Conservation (phyloP, 2,888 invertebrate genomes). For the Geophilus truncorum region DNA sequence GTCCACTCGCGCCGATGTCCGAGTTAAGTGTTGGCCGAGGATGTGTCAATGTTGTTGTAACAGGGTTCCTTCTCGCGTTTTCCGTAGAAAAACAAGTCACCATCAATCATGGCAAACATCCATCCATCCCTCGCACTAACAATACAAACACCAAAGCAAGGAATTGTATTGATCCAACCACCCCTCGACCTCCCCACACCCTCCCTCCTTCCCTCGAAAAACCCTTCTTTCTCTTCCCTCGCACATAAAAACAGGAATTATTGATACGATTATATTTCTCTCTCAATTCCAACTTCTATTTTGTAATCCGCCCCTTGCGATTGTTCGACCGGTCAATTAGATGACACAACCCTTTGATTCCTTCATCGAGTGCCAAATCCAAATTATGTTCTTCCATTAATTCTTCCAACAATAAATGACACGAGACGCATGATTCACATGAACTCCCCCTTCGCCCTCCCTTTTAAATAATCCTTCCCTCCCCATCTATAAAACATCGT, state of each 20-base stretch:
- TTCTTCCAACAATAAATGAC: not conserved
- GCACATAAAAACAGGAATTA: not conserved
- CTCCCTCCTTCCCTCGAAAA: not conserved
- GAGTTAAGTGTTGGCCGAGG: not conserved
- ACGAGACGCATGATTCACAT: not conserved
- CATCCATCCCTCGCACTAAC: slow-evolving; percentile 13
- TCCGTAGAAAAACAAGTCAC: slow-evolving; percentile 12
- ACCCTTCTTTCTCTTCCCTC: not conserved
- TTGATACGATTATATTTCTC: not conserved
- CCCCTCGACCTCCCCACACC: not conserved
- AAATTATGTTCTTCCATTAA: slow-evolving; percentile 17
- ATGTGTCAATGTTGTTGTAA: slow-evolving; percentile 21
- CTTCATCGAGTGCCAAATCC: not conserved
- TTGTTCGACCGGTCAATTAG: slow-evolving; percentile 24
- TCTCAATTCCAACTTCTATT: not conserved
- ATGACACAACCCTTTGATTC: slow-evolving; percentile 24
- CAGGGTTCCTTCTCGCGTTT: slow-evolving; percentile 11
- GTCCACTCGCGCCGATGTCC: not conserved
- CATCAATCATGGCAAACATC: slow-evolving; percentile 27
- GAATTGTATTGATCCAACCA: not conserved
- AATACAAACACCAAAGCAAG: slow-evolving; percentile 14
- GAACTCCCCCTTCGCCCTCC: not conserved
- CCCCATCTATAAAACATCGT: slow-evolving; percentile 5
- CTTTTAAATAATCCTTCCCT: slow-evolving; percentile 24
- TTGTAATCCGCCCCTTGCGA: not conserved